These are phyloP conservation scores for Temnopleurus reevesii DNA, from an alignment of 53 echinoderm and acorn worm species.

Conservation along the genomic window DNA sequence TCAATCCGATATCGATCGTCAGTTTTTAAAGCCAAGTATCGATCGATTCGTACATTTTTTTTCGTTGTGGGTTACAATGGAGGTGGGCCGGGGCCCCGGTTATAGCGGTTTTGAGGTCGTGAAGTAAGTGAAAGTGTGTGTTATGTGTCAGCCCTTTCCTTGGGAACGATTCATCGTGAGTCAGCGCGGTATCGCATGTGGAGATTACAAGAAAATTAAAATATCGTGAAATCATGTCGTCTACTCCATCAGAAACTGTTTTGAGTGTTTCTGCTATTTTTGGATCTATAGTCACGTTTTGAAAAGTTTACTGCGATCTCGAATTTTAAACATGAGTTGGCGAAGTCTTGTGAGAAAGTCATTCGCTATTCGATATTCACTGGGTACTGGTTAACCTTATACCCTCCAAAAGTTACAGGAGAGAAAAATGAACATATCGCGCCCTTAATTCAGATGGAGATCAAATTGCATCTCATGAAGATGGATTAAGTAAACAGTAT, in stretches of 20 bases:
- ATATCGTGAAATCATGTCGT: not conserved
- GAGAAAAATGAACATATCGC: no score
- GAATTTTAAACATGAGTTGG: no score
- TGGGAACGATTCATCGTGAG: slow-evolving; percentile 28
- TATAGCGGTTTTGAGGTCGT: slow-evolving; percentile 32
- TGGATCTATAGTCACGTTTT: no score
- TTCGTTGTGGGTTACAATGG: not conserved
- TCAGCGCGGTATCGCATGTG: not conserved
- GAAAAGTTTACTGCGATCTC: no score
- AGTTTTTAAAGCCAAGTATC: slow-evolving; percentile 34
- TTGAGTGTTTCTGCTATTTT: no score
- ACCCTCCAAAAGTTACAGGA: no score
- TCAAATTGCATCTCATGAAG: no score
- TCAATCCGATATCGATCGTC: slow-evolving; percentile 28
- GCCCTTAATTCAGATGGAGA: no score
- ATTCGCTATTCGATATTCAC: no score
- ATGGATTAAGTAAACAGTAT: no score
- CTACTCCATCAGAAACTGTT: not conserved
- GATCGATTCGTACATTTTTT: slow-evolving; percentile 30
- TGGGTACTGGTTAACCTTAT: no score
- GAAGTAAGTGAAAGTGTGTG: slow-evolving; percentile 11
- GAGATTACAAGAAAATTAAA: not conserved
- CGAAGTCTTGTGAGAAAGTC: no score
- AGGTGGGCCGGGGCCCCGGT: not conserved
- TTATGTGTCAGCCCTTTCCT: not conserved